These are phyloP conservation scores for Apis florea DNA, from an alignment of 1,140 invertebrate genomes.

Conservation along the genomic window DNA sequence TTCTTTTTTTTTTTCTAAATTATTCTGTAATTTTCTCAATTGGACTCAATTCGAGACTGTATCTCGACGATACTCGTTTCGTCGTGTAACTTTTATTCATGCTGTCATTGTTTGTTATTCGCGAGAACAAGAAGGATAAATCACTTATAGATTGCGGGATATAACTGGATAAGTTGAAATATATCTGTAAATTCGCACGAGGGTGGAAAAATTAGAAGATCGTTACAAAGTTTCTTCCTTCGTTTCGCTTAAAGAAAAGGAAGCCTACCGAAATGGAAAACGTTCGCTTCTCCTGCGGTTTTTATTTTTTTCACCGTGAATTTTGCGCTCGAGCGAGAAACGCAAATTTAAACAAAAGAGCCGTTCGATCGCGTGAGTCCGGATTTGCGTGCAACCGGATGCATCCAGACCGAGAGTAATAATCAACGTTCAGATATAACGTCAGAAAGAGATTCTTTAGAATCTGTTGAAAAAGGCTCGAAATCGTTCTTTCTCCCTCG, in stretches of 20 bases:
- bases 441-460: conserved; percentile 1
- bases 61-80: no score
- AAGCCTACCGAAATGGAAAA: background rate
- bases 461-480: background rate
- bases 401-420: conserved; percentile 46
- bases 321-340: background rate
- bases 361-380: conserved; percentile 6
- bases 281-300: no score
- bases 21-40: no score
- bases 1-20: no score
- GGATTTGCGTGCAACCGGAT: conserved; percentile 36
- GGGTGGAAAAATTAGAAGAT: no score
- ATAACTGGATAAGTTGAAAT: background rate
- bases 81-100: no score
- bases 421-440: background rate
- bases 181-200: background rate
- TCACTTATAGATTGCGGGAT: background rate
- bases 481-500: background rate
- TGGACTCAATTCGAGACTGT: no score
- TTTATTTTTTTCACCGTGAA: background rate
- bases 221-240: background rate
- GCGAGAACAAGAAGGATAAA: no score
- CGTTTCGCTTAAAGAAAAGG: no score
- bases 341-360: background rate
- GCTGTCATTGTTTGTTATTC: no score